phyloP scores from a whole-genome alignment of 2,113 vertebrate genomes.

The Alosa alosa region DNA sequence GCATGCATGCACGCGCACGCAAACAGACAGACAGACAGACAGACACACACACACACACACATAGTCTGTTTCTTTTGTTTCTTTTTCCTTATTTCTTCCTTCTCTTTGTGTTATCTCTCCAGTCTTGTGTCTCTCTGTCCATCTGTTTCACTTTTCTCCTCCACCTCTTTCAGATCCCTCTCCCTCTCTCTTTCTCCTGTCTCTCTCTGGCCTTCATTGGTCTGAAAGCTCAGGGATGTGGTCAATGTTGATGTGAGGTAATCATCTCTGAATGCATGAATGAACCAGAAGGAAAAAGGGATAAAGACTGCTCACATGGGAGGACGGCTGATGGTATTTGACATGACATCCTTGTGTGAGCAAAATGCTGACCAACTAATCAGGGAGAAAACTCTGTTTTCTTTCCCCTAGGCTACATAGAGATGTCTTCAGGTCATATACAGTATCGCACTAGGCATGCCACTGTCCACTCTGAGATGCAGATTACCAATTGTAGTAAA shows the following conservation, averaged over 20 bases:
- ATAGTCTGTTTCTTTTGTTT: background rate
- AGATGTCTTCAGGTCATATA: constrained; percentile 40
- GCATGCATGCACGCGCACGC: background rate
- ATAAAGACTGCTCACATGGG: background rate
- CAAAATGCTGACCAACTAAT: constrained; percentile 20
- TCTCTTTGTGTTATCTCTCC: constrained; percentile 38
- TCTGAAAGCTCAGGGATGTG: constrained; percentile 58
- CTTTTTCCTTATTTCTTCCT: background rate
- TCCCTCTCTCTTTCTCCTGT: constrained; percentile 36
- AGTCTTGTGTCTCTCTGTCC: constrained; percentile 25
- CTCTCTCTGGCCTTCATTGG: constrained; percentile 36
- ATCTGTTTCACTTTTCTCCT: constrained; percentile 42
- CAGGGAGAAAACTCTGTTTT: constrained; percentile 26
- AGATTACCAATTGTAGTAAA: background rate
- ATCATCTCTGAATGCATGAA: constrained; percentile 42
- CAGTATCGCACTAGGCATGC: background rate
- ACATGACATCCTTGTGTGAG: background rate
- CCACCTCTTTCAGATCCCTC: constrained; percentile 20
- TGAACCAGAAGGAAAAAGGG: constrained; percentile 20
- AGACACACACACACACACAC: background rate
- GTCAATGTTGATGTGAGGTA: constrained; percentile 52
- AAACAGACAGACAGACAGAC: too few species aligned
- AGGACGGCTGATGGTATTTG: background rate
- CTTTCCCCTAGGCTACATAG: background rate
- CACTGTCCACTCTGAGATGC: background rate